Evolutionary conservation across 2,888 invertebrate genomes (phyloP), one percentile per base, ranked within the genome.

Genomic region (Andrena hattorfiana): DNA sequence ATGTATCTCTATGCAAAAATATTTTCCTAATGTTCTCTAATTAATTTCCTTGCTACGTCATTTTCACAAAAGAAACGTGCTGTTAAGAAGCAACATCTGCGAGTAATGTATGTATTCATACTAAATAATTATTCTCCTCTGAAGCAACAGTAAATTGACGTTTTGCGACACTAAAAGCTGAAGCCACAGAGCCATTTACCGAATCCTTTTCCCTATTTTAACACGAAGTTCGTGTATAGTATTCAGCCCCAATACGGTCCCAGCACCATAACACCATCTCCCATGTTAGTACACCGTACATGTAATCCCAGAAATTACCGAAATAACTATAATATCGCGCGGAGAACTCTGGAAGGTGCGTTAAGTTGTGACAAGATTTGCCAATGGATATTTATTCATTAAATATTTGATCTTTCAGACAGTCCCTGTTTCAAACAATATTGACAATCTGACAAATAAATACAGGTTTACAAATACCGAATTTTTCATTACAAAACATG

Each of bases 311-410:
- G 74, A 77, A 62, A 51, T 66, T 49, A 66, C 23, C 32, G 28
- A 81, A 74, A 80, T 73, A 81, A 87, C 68, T 77, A 84, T 89
- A 72, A 86, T 72, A 84, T 85, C 85, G 82, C 85, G 89, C 88
- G 87, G 94, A 94, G 93, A 94, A 93, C 94, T 94, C 93, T 91
- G 94, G 94, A 94, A 94, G 94, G 94, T 94, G 94, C 94, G 94
- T 94, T 94, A 94, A 94, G 94, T 93, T 92, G 94, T 94, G 94
- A 94, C 94, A 94, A 94, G 94, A 93, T 92, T 93, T 91, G 91
- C 89, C 92, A 92, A 92, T 92, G 92, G 91, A 92, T 90, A 92
- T 89, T 90, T 75, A 71, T 80, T 88, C 63, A 30, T 30, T 62
- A 71, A 51, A 49, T 70, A 70, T 66, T 32, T 66, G n/a, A 49